These are phyloP conservation scores for Prenolepis imparis DNA, from an alignment of 2,888 invertebrate genomes.

Conservation along the genomic window DNA sequence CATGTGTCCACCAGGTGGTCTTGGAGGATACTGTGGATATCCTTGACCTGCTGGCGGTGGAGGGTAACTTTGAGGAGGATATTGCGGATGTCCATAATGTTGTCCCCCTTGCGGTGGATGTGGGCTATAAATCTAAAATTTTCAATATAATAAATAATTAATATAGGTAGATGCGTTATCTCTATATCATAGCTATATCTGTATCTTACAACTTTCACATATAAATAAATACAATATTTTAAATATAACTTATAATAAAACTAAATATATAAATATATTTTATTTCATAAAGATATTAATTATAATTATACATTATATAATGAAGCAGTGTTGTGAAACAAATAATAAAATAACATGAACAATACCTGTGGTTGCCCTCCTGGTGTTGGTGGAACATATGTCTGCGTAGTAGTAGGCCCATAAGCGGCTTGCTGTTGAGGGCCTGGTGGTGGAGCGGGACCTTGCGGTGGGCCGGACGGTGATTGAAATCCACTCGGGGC, in stretches of 20 bases:
- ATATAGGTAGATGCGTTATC: conserved; percentile 1
- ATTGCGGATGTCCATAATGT: conserved; percentile 88
- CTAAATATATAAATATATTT: background rate
- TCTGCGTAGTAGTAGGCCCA: conserved; percentile 86
- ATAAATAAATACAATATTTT: background rate
- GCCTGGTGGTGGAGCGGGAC: conserved; percentile 84
- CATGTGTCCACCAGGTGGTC: conserved; percentile 89
- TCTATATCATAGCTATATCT: background rate
- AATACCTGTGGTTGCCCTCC: conserved; percentile 87
- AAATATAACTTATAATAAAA: background rate
- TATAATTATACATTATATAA: background rate
- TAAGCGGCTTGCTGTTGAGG: conserved; percentile 85
- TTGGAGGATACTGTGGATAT: conserved; percentile 89
- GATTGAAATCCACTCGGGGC: conserved; percentile 88
- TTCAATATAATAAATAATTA: conserved; percentile 20
- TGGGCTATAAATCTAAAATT: conserved; percentile 87
- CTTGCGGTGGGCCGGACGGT: conserved; percentile 83
- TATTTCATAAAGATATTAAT: background rate
- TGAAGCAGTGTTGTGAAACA: background rate
- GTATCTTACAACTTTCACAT: background rate
- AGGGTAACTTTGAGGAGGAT: conserved; percentile 88
- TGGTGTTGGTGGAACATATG: conserved; percentile 84
- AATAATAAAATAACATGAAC: background rate
- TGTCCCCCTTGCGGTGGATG: conserved; percentile 87
- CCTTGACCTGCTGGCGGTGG: conserved; percentile 89